Evolutionary conservation across 2,888 invertebrate species (phyloP), one percentile per base, ranked within the genome.

Genomic region (Eupithecia exiguata): DNA sequence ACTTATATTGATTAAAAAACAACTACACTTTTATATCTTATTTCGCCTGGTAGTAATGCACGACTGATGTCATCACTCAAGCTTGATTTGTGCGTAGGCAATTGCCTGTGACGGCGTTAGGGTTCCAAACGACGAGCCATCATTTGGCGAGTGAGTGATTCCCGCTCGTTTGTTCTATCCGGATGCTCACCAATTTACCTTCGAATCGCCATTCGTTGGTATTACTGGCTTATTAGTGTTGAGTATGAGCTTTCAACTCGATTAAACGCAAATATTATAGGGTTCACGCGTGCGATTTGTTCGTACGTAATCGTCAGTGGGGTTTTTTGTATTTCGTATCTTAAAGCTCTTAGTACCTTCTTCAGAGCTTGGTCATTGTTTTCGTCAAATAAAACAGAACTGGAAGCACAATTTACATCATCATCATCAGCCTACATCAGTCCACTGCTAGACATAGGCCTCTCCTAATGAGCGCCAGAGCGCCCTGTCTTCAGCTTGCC

Each of bases 161-260:
- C 78, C 70, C 72, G 74, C 81, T 83, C 84, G 80, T 84, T 84
- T 84, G 86, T 86, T 84, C 84, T 84, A 83, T 83, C 74, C 81
- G 79, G 80, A 30, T 83, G 84, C 81, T 78, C 80, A 77, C 80
- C 78, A 83, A 84, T 83, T 85, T 83, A 83, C 83, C 75, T 80
- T 70, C 53, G 68, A 62, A 21, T 40, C 36, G 65, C 77, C 53
- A 35, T 43, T 10, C 7, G 30, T 63, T 18, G 10, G 76, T 80
- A 83, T 82, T 77, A 80, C 80, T 70, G 75, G 73, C 79, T 79
- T 81, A 82, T 81, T 80, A 81, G 79, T 74, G 67, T 85, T 84
- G 82, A 81, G 79, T 75, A 79, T 74, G 83, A 79, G 78, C 80
- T 73, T 21, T 72, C 69, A 76, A 84, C 81, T 53, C 10, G 21